phyloP scores from a whole-genome alignment of 2,888 invertebrate species.

The Drosophila imparisetae region DNA sequence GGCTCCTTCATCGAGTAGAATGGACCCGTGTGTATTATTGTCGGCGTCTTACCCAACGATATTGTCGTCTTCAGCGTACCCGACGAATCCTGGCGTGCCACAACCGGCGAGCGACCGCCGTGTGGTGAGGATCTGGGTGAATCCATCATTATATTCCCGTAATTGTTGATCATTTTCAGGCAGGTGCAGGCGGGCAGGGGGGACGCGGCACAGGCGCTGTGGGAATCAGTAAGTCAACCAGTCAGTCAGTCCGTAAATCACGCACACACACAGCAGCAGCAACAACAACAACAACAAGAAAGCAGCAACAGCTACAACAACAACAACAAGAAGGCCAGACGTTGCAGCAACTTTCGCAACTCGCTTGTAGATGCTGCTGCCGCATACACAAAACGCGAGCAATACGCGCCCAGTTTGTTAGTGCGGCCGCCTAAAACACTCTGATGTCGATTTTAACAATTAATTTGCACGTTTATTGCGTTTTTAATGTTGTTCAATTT shows the following conservation, averaged over 20 bases:
- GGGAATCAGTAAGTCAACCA: conserved; percentile 13
- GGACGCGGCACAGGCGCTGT: neutral
- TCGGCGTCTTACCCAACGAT: conserved; percentile 97
- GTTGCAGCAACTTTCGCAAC: conserved; percentile 60
- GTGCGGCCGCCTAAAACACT: conserved; percentile 40
- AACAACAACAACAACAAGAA: conserved; percentile 22
- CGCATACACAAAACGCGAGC: conserved; percentile 44
- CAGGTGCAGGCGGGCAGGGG: conserved; percentile 2
- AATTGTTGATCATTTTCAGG: conserved; percentile 82
- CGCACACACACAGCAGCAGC: conserved; percentile 48
- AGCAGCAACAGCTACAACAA: conserved; percentile 39
- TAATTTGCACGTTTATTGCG: conserved; percentile 55
- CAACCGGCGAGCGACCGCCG: conserved; percentile 97
- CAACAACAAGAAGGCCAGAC: conserved; percentile 70
- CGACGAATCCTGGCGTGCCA: conserved; percentile 97
- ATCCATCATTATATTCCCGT: conserved; percentile 92
- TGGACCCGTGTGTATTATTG: conserved; percentile 98
- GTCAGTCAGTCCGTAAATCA: conserved; percentile 13
- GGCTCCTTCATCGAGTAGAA: conserved; percentile 99
- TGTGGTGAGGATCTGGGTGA: conserved; percentile 98
- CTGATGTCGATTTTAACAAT: conserved; percentile 41
- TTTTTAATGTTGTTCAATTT: conserved; percentile 56
- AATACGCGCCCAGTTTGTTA: conserved; percentile 42
- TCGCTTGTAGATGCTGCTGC: conserved; percentile 54
- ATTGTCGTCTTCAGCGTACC: conserved; percentile 99